phyloP scores from a whole-genome alignment of 2,797 vertebrate genomes.

The Acridotheres tristis region DNA sequence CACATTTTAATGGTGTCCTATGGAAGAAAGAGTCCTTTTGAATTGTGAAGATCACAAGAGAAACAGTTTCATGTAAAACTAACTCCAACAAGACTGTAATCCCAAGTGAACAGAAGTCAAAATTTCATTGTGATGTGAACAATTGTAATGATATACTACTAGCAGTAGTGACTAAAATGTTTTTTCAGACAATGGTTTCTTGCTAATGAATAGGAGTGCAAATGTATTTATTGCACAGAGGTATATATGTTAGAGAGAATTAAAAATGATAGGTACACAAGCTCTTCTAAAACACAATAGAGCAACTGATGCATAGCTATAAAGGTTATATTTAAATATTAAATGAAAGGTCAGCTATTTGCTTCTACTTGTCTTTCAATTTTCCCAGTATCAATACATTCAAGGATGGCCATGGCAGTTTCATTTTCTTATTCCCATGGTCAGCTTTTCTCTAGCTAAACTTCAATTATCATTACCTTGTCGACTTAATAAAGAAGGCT shows the following conservation, averaged over 20 bases:
- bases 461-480: neutral
- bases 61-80: neutral
- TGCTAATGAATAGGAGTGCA: neutral
- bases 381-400: neutral
- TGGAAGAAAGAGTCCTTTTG: neutral
- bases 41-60: neutral
- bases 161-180: neutral
- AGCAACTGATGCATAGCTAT: neutral
- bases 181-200: neutral
- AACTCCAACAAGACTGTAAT: neutral
- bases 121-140: neutral
- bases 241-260: neutral
- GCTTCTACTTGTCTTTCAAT: neutral
- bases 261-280: neutral
- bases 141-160: neutral
- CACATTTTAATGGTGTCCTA: neutral
- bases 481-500: neutral
- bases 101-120: neutral
- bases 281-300: neutral
- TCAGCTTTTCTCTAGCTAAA: neutral
- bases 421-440: neutral
- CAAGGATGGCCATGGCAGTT: neutral
- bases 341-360: neutral
- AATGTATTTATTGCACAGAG: neutral
- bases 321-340: neutral